Percentiles rank a stretch among this genome's conserved stretches.
Conservation (phyloP, 2,888 invertebrate genomes). For the Trachelus tabidus region DNA sequence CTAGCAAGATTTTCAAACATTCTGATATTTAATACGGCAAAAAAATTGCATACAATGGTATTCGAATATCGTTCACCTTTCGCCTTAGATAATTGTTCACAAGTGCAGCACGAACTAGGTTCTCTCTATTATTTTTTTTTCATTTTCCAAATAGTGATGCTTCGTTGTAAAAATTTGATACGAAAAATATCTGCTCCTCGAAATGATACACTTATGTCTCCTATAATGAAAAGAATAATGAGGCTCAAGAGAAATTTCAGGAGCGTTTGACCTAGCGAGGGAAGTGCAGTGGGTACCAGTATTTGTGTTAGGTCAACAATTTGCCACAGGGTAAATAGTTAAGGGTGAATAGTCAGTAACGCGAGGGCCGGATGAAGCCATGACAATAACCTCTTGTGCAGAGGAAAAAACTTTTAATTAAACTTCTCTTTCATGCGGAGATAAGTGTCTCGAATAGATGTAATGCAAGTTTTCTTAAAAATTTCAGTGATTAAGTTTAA, state of each 20-base stretch:
- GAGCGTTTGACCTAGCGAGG: not conserved
- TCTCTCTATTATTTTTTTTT: not conserved
- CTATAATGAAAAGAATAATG: not conserved
- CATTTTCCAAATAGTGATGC: not conserved
- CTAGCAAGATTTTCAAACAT: not conserved
- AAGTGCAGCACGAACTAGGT: not conserved
- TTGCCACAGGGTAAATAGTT: not conserved
- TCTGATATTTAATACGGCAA: not conserved
- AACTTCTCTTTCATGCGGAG: constrained; percentile 20
- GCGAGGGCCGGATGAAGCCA: not conserved
- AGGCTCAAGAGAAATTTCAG: not conserved
- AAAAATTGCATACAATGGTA: not conserved
- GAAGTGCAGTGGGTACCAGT: not conserved
- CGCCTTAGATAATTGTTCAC: not conserved
- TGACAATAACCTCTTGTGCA: not conserved
- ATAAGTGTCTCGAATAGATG: not conserved
- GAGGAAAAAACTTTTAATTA: constrained; percentile 34
- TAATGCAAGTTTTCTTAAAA: not conserved
- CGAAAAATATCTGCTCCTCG: not conserved
- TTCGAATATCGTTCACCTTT: not conserved
- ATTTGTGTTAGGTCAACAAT: not conserved
- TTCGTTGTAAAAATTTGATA: not conserved
- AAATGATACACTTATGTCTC: not conserved
- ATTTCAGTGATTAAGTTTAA: not conserved
- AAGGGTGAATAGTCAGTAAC: not conserved